Conservation (phyloP, 2,113 vertebrate species). For the Ondatra zibethicus region DNA sequence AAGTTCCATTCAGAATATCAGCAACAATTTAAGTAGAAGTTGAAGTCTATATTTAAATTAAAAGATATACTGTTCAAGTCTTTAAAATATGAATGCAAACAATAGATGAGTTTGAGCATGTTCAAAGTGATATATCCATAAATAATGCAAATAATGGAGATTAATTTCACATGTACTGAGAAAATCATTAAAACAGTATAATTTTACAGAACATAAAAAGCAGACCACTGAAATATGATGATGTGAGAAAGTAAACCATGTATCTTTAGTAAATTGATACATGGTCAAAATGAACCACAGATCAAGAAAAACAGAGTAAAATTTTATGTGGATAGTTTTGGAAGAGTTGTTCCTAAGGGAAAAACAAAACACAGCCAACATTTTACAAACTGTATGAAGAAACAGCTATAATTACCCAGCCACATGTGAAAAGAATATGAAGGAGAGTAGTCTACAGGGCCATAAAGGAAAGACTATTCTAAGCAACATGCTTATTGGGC, state of each 20-base stretch:
- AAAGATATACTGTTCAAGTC: neutral
- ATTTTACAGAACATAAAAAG: neutral
- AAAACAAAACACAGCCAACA: neutral
- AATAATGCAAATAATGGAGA: neutral
- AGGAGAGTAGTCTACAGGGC: neutral
- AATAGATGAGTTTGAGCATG: neutral
- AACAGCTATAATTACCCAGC: constrained; percentile 1
- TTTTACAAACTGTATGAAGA: neutral
- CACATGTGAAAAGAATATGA: neutral
- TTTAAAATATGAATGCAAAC: constrained; percentile 7
- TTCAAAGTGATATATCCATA: neutral
- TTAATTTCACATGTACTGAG: neutral
- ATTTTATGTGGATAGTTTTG: neutral
- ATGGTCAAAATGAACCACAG: neutral
- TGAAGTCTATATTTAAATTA: neutral
- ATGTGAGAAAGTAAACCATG: neutral
- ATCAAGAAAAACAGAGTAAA: neutral
- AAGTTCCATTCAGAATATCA: constrained; percentile 7
- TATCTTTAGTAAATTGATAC: neutral
- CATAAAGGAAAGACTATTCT: neutral
- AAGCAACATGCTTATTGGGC: neutral
- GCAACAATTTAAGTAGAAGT: neutral
- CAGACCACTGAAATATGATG: neutral
- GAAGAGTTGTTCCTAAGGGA: neutral
- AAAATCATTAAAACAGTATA: constrained; percentile 36